phyloP scores from a whole-genome alignment of 1,140 invertebrate species.

The Hesperophylax magnus region DNA sequence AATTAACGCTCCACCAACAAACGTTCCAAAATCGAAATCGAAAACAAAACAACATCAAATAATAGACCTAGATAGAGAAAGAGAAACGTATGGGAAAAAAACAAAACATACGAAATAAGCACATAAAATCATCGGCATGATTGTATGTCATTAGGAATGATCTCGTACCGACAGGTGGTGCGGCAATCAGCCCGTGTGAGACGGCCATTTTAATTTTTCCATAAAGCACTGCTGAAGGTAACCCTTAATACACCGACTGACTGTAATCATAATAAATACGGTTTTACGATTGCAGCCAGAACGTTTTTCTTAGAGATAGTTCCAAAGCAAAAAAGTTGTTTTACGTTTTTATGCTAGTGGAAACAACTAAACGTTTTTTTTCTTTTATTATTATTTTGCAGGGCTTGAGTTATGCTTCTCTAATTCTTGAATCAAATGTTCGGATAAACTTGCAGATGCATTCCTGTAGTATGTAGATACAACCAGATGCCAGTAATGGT shows the following conservation, averaged over 20 bases:
- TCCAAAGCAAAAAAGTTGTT: too few relatives aligned
- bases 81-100: slow-evolving; percentile 21
- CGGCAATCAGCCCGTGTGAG: slow-evolving; percentile 40
- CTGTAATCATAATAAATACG: not conserved
- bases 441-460: too few relatives aligned
- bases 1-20: not conserved
- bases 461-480: too few relatives aligned
- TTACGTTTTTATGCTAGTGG: too few relatives aligned
- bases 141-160: slow-evolving; percentile 55
- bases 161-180: slow-evolving; percentile 50
- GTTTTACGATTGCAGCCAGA: slow-evolving; percentile 22
- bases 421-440: too few relatives aligned
- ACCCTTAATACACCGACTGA: slow-evolving; percentile 38
- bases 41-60: slow-evolving; percentile 18
- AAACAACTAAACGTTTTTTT: too few relatives aligned
- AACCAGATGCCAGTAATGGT: too few relatives aligned
- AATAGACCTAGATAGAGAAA: not conserved
- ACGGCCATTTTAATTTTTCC: slow-evolving; percentile 55
- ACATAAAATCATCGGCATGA: slow-evolving; percentile 55
- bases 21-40: slow-evolving; percentile 24
- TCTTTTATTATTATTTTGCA: too few relatives aligned
- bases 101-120: slow-evolving; percentile 49
- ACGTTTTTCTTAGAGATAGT: not conserved
- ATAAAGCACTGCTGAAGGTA: slow-evolving; percentile 48
- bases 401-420: too few relatives aligned